These are phyloP conservation scores for Catharus bicknelli DNA, from an alignment of 2,113 vertebrate genomes.

Conservation along the genomic window DNA sequence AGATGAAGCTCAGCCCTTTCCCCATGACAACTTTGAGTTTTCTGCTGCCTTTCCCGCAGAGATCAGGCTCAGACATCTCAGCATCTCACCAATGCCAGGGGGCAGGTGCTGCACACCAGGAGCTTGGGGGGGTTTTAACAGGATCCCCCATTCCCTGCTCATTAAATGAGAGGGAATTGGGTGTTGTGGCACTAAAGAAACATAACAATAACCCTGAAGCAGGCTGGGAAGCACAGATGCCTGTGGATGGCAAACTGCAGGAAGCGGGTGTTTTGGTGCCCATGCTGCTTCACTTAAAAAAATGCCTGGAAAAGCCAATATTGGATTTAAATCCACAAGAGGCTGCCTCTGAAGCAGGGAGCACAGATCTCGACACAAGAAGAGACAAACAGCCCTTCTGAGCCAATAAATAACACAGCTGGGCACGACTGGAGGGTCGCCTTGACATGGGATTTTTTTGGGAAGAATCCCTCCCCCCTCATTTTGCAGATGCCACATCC, in stretches of 20 bases:
- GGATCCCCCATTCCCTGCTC: neutral
- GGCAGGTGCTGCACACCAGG: neutral
- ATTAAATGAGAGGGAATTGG: neutral
- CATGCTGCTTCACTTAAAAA: neutral
- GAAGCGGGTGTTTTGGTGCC: accelerated
- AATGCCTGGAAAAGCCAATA: neutral
- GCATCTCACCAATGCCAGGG: accelerated
- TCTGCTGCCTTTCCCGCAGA: neutral
- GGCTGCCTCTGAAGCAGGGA: neutral
- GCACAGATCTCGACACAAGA: neutral
- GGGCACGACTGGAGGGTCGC: accelerated
- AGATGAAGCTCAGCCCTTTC: neutral
- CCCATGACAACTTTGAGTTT: neutral
- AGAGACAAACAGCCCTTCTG: neutral
- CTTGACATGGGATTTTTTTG: neutral
- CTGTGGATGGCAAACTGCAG: neutral
- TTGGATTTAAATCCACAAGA: neutral
- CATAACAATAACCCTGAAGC: neutral
- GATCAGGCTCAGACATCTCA: neutral
- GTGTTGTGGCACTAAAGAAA: neutral
- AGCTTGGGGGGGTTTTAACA: neutral
- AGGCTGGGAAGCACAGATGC: neutral
- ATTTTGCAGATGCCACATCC: neutral
- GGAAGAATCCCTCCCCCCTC: neutral
- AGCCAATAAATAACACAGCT: neutral